Evolutionary conservation across 2,797 vertebrate species (phyloP), one percentile per base, ranked within the genome.

Genomic region (Helarctos malayanus): DNA sequence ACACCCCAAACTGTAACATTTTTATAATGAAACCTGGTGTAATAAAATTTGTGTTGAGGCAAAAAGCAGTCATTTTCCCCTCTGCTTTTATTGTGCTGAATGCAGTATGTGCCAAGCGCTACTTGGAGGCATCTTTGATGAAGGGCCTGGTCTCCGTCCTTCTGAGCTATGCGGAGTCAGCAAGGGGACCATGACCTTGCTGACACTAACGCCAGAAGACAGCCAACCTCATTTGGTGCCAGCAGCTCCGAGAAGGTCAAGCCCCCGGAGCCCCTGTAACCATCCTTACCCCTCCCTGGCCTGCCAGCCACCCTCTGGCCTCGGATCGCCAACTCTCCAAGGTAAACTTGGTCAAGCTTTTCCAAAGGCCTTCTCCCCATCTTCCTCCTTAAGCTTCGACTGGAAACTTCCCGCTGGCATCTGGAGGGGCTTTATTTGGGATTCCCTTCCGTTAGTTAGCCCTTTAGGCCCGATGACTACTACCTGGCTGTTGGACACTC

Each of bases 11-110:
- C 49, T 80, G 41, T 89, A 96, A 96, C 93, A 95, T 91, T 97
- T 92, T 95, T 98, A 95, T 96, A 97, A 85, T 82, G 95, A 98
- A 91, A 98, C 59, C 87, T 97, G 94, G 91, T 97, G 71, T 15
- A 75, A 91, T 93, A 98, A 97, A 97, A 96, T 97, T 56, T 97
- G 47, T 85, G 92, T 94, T 86, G 87, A 97, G 59, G 76, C 81
- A 97, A 90, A 97, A 73, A 88, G 2, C 65, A 75, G 73, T 93
- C 88, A 75, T 12, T 29, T 94, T 83, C 85, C 52, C 47, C 78
- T 85, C 73, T 79, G 94, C 56, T 95, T 92, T 95, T 87, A 96
- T 82, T 82, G 38, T 63, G 88, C 59, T 12, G 88, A 97, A 92
- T 78, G 38, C 12, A 65, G 11, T 86, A 59, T 78, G 54, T 89